Percentiles rank a stretch among this genome's conserved stretches.
Conservation (phyloP, 2,797 vertebrate species). For the Chaetophractus vellerosus region DNA sequence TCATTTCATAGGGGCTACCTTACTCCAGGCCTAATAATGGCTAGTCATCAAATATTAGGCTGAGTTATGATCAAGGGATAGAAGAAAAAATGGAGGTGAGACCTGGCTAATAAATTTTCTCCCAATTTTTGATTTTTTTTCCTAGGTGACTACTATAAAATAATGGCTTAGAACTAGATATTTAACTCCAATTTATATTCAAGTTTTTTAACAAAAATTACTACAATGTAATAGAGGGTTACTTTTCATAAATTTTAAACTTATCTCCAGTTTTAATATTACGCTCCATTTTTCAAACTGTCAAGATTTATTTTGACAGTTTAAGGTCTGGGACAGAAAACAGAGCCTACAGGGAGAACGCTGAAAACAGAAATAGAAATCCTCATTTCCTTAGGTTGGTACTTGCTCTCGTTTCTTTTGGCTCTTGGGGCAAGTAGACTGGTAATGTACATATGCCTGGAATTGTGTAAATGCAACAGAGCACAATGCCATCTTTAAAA, state of each 20-base stretch:
- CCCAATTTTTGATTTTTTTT: neutral
- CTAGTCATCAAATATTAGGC: neutral
- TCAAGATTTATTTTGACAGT: constrained; percentile 39
- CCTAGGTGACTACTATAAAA: constrained; percentile 8
- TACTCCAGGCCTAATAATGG: neutral
- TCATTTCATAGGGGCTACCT: neutral
- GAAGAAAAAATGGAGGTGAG: neutral
- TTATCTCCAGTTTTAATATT: constrained; percentile 34
- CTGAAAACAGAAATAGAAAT: constrained; percentile 5
- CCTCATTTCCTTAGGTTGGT: neutral
- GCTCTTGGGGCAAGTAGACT: neutral
- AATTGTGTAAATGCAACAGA: neutral
- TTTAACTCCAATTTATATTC: neutral
- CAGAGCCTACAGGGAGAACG: neutral
- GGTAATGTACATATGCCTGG: neutral
- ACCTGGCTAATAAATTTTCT: neutral
- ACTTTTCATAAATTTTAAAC: constrained; percentile 34
- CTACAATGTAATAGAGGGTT: constrained; percentile 43
- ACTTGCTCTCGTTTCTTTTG: neutral
- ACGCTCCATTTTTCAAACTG: neutral
- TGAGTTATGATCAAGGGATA: neutral
- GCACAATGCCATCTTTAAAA: neutral
- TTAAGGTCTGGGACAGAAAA: neutral
- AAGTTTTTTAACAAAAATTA: neutral
- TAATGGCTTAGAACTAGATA: neutral